Conservation (phyloP, 2,888 invertebrate genomes). For the Physocephala rufipes region DNA sequence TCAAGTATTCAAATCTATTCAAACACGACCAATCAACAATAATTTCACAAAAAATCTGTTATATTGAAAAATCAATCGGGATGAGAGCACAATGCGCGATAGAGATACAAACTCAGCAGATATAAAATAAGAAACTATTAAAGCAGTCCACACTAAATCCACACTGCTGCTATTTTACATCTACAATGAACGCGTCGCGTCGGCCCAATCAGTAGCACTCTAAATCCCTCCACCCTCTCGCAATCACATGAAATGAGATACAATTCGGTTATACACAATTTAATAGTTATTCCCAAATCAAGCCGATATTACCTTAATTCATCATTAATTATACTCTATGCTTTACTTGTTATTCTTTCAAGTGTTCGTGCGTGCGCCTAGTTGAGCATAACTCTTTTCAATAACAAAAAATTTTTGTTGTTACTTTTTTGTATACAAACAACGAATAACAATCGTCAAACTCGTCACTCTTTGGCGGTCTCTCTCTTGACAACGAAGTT, state of each 20-base stretch:
- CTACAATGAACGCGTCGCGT: constrained; percentile 6
- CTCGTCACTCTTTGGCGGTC: background rate
- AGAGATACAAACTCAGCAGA: constrained; percentile 4
- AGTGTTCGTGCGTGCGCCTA: constrained; percentile 3
- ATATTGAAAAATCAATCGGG: constrained; percentile 21
- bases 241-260: background rate
- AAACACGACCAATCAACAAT: background rate
- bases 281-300: constrained; percentile 27
- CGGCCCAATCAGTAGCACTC: background rate
- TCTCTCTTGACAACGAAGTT: background rate
- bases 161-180: background rate
- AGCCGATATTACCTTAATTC: constrained; percentile 33
- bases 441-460: constrained; percentile 8
- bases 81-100: constrained; percentile 17
- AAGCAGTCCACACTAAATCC: constrained; percentile 15
- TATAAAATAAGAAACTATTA: constrained; percentile 5
- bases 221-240: constrained; percentile 16
- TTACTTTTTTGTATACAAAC: constrained; percentile 27
- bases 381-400: background rate
- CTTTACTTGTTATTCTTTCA: constrained; percentile 27
- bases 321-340: constrained; percentile 27
- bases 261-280: constrained; percentile 30
- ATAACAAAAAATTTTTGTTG: constrained; percentile 25
- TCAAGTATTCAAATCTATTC: constrained; percentile 7
- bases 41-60: background rate